Base-by-base conservation (phyloP, 2,113 vertebrate species). In the Alethe castanea region DNA sequence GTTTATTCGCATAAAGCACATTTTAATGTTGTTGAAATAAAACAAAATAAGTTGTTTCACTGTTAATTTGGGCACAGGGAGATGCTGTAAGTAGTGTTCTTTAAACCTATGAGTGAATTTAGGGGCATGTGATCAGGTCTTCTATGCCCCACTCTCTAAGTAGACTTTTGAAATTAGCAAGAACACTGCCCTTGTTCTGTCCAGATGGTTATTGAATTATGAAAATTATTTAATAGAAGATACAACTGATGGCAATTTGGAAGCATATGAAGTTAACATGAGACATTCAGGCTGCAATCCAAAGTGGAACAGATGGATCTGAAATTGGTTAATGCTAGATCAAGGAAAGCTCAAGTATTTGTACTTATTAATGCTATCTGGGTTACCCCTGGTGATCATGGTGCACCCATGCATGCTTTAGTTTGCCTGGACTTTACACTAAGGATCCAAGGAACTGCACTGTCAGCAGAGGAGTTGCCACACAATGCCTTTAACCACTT, bases 281-380 rank as follows among this genome's bases (percentile, higher is more conserved):
- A 88, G 88, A 92, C 31, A 88, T 88, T 84, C 74, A 86, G 82
- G 81, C 83, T 72, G 57, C 92, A 86, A 47, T 87, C 85, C 91
- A 94, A 94, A 92, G 25, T 24, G n/a, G 45, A 94, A 84, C 86
- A 95, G 92, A 95, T 95, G 96, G 94, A 82, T 76, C 77, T 83
- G 88, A 93, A 94, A 86, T 31, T 91, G 78, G 64, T 95, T 96
- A 90, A 90, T 94, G 64, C 59, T 95, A 74, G 59, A 94, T 47
- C 64, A 96, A 95, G 70, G 60, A 84, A 94, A 94, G 54, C 88
- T 86, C 28, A 80, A 82, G 85, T 73, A 57, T 93, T 83, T 86
- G 74, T 74, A 61, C 22, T 93, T 90, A 94, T 52, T 95, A 90
- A 82, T 48, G 54, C 73, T 83, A 2, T 66, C 50, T 88, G 52